Percentiles rank a stretch among this genome's conserved stretches.
Evolutionary conservation across 1,140 invertebrate genomes (phyloP).

Genomic region (Doryteuthis pealeii): DNA sequence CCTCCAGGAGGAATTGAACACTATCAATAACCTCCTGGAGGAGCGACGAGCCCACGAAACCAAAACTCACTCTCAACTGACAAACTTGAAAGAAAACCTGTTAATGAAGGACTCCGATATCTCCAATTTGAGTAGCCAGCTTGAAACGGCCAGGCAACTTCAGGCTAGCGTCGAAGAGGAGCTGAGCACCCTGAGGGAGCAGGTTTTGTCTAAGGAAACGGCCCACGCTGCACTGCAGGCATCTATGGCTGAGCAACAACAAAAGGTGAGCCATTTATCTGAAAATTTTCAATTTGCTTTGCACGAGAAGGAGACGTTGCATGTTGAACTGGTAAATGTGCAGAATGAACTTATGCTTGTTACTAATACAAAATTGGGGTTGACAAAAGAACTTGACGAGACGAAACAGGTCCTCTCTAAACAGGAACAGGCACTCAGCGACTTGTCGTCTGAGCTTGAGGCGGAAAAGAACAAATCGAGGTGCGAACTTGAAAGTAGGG

Average conservation of each 20-base stretch:
- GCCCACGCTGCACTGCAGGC: background rate
- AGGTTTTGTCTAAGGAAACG: background rate
- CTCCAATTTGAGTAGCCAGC: background rate
- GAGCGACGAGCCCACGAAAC: background rate
- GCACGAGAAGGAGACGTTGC: conserved; percentile 25
- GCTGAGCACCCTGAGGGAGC: background rate
- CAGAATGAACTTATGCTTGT: conserved; percentile 22
- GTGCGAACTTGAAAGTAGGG: background rate
- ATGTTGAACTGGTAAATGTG: conserved; percentile 23
- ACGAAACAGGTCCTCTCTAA: conserved; percentile 1
- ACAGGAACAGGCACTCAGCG: conserved; percentile 13
- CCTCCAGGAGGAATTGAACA: conserved; percentile 3
- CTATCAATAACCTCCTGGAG: conserved; percentile 1
- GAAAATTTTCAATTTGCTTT: conserved; percentile 30
- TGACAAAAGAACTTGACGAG: conserved; percentile 21
- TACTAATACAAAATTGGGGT: conserved; percentile 12
- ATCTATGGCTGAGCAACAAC: conserved; percentile 16
- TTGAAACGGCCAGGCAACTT: conserved; percentile 6
- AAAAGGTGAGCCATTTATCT: conserved; percentile 35
- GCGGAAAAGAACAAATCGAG: conserved; percentile 1
- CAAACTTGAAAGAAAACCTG: conserved; percentile 6
- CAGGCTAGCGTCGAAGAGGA: conserved; percentile 17
- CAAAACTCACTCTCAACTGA: background rate
- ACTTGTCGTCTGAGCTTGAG: conserved; percentile 16
- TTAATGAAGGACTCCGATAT: conserved; percentile 1